These are phyloP conservation scores for Apis mellifera DNA, from an alignment of 1,140 invertebrate genomes.

Conservation along the genomic window DNA sequence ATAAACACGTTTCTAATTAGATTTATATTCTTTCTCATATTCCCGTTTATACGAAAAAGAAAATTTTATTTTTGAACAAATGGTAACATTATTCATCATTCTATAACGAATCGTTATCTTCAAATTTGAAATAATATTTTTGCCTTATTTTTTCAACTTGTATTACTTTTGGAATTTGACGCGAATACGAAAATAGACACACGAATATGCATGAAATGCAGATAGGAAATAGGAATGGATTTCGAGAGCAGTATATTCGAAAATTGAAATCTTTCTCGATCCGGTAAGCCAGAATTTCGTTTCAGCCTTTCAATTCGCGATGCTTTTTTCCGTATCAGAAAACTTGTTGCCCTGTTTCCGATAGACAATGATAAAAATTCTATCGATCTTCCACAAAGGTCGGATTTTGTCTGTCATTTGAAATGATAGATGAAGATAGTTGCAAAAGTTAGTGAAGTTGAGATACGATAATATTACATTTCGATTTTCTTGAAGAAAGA, in stretches of 20 bases:
- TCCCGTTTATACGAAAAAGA: background rate
- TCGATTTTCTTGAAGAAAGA: background rate
- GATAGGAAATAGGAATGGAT: background rate
- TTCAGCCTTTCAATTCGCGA: background rate
- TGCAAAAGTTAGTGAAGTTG: no score
- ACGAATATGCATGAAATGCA: background rate
- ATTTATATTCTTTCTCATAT: background rate
- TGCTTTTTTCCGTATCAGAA: background rate
- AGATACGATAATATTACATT: background rate
- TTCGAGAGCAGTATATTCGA: background rate
- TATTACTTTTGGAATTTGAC: background rate
- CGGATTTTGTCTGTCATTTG: conserved; percentile 15
- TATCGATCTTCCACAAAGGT: background rate
- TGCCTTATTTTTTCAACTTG: background rate
- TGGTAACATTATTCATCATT: no score
- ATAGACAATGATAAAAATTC: conserved; percentile 25
- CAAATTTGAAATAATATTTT: background rate
- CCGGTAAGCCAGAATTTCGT: background rate
- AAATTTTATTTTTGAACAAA: background rate
- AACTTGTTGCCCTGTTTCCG: background rate
- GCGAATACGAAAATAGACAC: background rate
- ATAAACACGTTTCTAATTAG: background rate
- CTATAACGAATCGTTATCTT: no score
- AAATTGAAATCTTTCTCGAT: conserved; percentile 9
- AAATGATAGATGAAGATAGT: background rate